Percentiles rank a stretch among this genome's conserved stretches.
Evolutionary conservation across 2,888 invertebrate genomes (phyloP).

Genomic region (Eremobia ochroleuca): DNA sequence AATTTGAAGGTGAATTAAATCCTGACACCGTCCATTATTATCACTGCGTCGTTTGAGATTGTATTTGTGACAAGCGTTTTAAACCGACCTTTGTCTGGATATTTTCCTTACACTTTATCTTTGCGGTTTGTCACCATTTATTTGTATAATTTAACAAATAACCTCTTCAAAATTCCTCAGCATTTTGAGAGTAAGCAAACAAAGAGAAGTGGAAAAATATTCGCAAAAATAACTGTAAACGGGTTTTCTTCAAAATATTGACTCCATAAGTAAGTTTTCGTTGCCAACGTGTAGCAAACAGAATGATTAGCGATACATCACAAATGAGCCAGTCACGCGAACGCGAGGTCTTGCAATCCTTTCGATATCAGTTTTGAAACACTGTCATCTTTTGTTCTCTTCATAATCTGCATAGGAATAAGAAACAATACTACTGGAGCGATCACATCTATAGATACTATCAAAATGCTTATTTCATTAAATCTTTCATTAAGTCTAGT

Average conservation of each 20-base stretch:
- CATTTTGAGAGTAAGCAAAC: conserved; percentile 44
- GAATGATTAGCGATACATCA: conserved; percentile 79
- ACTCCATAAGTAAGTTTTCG: conserved; percentile 55
- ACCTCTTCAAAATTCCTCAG: conserved; percentile 6
- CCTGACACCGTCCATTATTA: conserved; percentile 35
- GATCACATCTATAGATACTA: conserved; percentile 19
- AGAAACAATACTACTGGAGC: conserved; percentile 38
- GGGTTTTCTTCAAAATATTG: conserved; percentile 49
- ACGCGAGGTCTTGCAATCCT: conserved; percentile 76
- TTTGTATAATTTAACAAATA: conserved; percentile 19
- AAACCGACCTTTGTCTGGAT: not conserved
- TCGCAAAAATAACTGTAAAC: conserved; percentile 39
- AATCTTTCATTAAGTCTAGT: no score
- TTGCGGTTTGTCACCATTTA: not conserved
- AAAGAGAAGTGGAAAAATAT: conserved; percentile 47
- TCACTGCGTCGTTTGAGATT: conserved; percentile 6
- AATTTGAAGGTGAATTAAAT: conserved; percentile 59
- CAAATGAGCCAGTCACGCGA: conserved; percentile 80
- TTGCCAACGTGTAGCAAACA: conserved; percentile 76
- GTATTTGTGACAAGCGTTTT: not conserved
- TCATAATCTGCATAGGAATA: conserved; percentile 46
- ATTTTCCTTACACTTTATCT: not conserved
- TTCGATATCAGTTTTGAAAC: conserved; percentile 65
- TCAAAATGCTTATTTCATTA: conserved; percentile 11
- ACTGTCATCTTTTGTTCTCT: conserved; percentile 69